Percentiles rank a stretch among this genome's conserved stretches.
Conservation (phyloP, 1,140 invertebrate species). For the Microplitis demolitor region DNA sequence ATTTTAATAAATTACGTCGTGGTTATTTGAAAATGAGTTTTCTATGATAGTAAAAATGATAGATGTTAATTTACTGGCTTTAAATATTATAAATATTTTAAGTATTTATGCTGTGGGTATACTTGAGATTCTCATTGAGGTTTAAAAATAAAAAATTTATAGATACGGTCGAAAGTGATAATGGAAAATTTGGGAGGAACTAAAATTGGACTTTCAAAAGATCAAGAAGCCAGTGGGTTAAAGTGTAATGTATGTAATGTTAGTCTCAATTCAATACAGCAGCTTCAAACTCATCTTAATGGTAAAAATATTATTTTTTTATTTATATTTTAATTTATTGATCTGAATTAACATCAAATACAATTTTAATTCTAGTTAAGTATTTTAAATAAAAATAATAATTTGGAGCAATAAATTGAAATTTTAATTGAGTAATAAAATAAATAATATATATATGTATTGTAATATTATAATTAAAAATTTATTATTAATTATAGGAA, state of each 20-base stretch:
- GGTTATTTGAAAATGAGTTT: too few relatives aligned
- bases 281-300: constrained; percentile 63
- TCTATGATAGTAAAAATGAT: too few relatives aligned
- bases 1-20: too few relatives aligned
- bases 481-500: constrained; percentile 42
- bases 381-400: too few relatives aligned
- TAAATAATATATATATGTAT: neutral
- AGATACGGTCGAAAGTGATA: constrained; percentile 58
- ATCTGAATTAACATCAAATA: too few relatives aligned
- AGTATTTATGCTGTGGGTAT: too few relatives aligned
- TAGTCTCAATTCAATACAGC: constrained; percentile 61
- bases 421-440: neutral
- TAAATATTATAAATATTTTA: too few relatives aligned
- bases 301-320: constrained; percentile 42
- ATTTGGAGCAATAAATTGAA: too few relatives aligned
- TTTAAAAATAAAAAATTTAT: neutral
- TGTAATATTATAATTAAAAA: constrained; percentile 3
- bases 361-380: too few relatives aligned
- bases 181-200: constrained; percentile 57
- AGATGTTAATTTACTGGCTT: too few relatives aligned
- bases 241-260: constrained; percentile 62
- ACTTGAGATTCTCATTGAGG: neutral
- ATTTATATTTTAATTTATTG: neutral
- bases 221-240: constrained; percentile 57
- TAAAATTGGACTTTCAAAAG: constrained; percentile 56